Base-by-base conservation (phyloP, 2,113 vertebrate genomes). In the Thalassoma bifasciatum region DNA sequence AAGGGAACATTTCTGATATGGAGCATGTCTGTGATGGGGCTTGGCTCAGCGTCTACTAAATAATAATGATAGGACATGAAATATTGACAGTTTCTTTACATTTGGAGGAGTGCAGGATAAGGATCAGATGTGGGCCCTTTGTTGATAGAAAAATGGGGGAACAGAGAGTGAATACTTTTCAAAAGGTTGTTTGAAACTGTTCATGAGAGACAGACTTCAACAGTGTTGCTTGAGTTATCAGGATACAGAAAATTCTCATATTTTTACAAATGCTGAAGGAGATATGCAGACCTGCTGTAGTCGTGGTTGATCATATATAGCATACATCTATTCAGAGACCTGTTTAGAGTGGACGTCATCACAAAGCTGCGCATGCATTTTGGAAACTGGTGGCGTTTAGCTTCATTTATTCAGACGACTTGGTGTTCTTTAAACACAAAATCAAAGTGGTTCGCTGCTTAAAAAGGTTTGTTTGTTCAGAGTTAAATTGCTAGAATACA, bases 31-130 rank as follows among this genome's bases (percentile, higher is more conserved):
- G 63, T n/a, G 19, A 63, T 60, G 61, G 10, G 66, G 42, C 34
- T 37, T 16, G 59, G 23, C 53, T 42, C 50, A 8, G 52, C 40
- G 21, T 34, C 50, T 47, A 16, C 56, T 65, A 62, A 86, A 77
- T 83, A 85, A 83, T 81, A 52, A 87, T 81, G 49, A 19, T 50
- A n/a, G 24, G 36, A 13, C 26, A 84, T 79, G 5, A 82, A 77
- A 79, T 70, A 81, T 86, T 67, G 34, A 78, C n/a, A 8, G 6
- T 38, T 17, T n/a, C 30, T 67, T 19, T 60, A 71, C 52, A 19
- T 65, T 67, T 71, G 51, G 47, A 75, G 30, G 38, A 61, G 47
- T n/a, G 24, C n/a, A n/a, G 17, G 50, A 8, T 14, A 44, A 58
- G 23, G 38, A 44, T n/a, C 16, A 50, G 10, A 65, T 26, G 52